Evolutionary conservation across 2,797 vertebrate species (phyloP), one percentile per base, ranked within the genome.

Genomic region (Halcyon badia): DNA sequence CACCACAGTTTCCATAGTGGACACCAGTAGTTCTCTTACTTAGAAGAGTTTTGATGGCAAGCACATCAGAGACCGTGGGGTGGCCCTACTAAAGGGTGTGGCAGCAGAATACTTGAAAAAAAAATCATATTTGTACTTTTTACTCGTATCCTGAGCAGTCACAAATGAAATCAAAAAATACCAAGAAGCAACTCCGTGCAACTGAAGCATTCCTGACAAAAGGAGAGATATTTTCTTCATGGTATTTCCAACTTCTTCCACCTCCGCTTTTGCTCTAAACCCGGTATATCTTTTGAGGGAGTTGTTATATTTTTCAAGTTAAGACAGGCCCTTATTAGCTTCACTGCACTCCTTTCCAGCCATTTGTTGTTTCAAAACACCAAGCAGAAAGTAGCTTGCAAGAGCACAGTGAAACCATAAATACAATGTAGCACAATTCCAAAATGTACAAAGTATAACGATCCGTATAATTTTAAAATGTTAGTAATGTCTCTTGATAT

Each of bases 381-480:
- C 61, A 61, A 54, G 79, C 26, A 89, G 68, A 95, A 89, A 1
- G 51, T 28, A 46, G 52, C 66, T 92, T 91, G 82, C 79, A 86
- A 91, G 91, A 95, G 94, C 72, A 88, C 88, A 95, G 93, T 44
- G 84, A 95, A 95, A 89, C 79, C 64, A 42, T 81, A 86, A 90
- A 83, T 81, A 88, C 42, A 81, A 96, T 25, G 65, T 68, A 91
- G 66, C 37, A 14, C 57, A 91, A 94, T 95, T 95, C 83, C 48
- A 14, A 94, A 94, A 86, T 17, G 82, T 42, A 94, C 10, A 1
- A 33, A 86, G 68, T 64, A 96, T 75, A 94, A 95, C 58, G 87
- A 94, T 68, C 75, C 31, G 1, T 89, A 88, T 71, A 92, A 96
- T 65, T 68, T 76, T 94, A 69, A 95, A 94, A 94, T 69, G 82